Evolutionary conservation across 2,888 invertebrate species (phyloP).

Genomic region (Homarus gammarus): DNA sequence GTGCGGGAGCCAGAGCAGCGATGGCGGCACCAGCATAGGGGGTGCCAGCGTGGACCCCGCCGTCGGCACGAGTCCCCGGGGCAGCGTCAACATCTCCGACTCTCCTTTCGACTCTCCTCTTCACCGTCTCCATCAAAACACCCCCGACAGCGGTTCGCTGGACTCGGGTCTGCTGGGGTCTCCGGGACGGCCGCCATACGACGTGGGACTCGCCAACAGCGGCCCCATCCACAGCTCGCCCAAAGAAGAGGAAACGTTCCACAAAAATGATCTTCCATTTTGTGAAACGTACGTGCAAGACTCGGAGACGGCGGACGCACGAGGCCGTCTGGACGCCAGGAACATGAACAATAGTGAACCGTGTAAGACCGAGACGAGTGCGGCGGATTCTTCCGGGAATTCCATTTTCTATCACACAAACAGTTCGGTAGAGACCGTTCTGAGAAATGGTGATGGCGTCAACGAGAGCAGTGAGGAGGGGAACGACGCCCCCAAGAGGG

Average conservation of each 20-base stretch:
- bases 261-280: slow-evolving; percentile 30
- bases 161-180: slow-evolving; percentile 67
- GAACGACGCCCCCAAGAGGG: neutral
- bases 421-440: slow-evolving; percentile 60
- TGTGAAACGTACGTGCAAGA: slow-evolving; percentile 19
- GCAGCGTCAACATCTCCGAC: slow-evolving; percentile 70
- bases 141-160: slow-evolving; percentile 69
- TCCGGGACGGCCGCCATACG: slow-evolving; percentile 54
- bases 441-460: slow-evolving; percentile 42
- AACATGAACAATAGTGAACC: slow-evolving; percentile 7
- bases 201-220: slow-evolving; percentile 3
- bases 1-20: slow-evolving; percentile 57
- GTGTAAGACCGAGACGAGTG: neutral
- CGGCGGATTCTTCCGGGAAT: slow-evolving; percentile 41
- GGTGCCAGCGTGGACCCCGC: slow-evolving; percentile 68
- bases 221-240: slow-evolving; percentile 35
- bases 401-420: slow-evolving; percentile 58
- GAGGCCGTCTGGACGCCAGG: neutral
- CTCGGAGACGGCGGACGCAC: neutral
- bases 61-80: slow-evolving; percentile 71
- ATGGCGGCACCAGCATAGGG: slow-evolving; percentile 36
- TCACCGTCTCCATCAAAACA: slow-evolving; percentile 73
- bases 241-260: neutral
- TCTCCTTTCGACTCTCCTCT: slow-evolving; percentile 74
- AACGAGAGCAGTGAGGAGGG: slow-evolving; percentile 13